Evolutionary conservation across 2,888 invertebrate genomes (phyloP).

Genomic region (Masnerella sp.): DNA sequence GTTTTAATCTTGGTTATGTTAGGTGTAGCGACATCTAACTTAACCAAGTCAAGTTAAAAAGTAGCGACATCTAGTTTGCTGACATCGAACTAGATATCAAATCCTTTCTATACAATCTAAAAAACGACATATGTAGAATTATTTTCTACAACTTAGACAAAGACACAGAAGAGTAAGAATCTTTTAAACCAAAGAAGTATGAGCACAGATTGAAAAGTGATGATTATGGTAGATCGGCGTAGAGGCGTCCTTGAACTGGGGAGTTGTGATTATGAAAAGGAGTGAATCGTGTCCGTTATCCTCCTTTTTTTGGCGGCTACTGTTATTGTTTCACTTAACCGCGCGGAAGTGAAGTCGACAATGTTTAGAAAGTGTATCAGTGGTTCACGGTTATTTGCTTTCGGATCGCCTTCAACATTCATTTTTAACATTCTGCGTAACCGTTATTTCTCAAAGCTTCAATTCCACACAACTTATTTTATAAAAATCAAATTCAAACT

Average conservation of each 20-base stretch:
- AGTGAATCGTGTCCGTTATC: slow-evolving; percentile 23
- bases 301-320: slow-evolving; percentile 44
- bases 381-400: slow-evolving; percentile 62
- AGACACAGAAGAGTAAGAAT: no score
- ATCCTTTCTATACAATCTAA: no score
- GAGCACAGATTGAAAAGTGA: slow-evolving; percentile 1
- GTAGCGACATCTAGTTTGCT: no score
- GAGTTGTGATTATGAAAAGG: slow-evolving; percentile 28
- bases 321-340: slow-evolving; percentile 51
- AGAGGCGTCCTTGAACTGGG: slow-evolving; percentile 35
- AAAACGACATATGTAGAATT: no score
- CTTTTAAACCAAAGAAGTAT: no score
- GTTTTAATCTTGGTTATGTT: no score
- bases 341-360: slow-evolving; percentile 60
- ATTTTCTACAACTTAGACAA: no score
- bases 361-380: slow-evolving; percentile 70
- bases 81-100: no score
- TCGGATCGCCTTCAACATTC: slow-evolving; percentile 29
- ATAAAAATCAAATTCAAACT: not conserved
- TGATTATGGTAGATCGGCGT: slow-evolving; percentile 17
- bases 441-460: not conserved
- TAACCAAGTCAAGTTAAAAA: no score
- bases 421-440: slow-evolving; percentile 1
- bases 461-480: not conserved
- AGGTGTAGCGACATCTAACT: no score